A percentile compares a stretch with the other conserved stretches of the same genome.
Conservation (phyloP, 2,113 vertebrate species). For the Nannospalax galili region DNA sequence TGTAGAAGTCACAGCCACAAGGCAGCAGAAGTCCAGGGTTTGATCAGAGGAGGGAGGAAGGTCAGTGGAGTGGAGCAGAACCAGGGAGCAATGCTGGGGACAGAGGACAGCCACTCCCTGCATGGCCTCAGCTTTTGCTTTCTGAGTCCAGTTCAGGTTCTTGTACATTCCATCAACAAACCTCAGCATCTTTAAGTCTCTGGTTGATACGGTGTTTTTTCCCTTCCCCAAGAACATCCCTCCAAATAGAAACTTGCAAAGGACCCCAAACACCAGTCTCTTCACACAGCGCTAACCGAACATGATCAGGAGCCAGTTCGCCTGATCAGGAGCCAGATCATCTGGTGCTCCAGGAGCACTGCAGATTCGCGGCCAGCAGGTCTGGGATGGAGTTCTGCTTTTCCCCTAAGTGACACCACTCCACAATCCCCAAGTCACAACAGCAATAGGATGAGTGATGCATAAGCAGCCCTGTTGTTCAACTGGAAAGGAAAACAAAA, state of each 20-base stretch:
- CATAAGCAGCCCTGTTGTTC: not conserved
- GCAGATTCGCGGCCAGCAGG: not conserved
- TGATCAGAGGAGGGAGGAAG: not conserved
- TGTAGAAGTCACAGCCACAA: not conserved
- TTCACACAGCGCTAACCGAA: not conserved
- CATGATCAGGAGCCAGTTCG: not conserved
- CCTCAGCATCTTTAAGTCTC: not conserved
- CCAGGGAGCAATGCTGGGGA: no score
- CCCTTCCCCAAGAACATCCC: not conserved
- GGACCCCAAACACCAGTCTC: not conserved
- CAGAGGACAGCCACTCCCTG: not conserved
- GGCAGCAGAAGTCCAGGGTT: not conserved
- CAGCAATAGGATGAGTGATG: not conserved
- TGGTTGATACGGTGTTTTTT: not conserved
- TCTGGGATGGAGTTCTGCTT: not conserved
- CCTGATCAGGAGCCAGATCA: not conserved
- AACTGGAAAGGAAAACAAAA: not conserved
- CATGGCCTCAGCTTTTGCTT: not conserved
- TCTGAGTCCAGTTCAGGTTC: not conserved
- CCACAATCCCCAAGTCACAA: not conserved
- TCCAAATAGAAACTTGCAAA: conserved; percentile 20
- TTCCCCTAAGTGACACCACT: not conserved
- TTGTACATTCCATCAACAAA: not conserved
- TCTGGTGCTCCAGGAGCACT: no score
- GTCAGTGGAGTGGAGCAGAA: not conserved